Conservation (phyloP, 2,113 vertebrate genomes). For the Solea senegalensis region DNA sequence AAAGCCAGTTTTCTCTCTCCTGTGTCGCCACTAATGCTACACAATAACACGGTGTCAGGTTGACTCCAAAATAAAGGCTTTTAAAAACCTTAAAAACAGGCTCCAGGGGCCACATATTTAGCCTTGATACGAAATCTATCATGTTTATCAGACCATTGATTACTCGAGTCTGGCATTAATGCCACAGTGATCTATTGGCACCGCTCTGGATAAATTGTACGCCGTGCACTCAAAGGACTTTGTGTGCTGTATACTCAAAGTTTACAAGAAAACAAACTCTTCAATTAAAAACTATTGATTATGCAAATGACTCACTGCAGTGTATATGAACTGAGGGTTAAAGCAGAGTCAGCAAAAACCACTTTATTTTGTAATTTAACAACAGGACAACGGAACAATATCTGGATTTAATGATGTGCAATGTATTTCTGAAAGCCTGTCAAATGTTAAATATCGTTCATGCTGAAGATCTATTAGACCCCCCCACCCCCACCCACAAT, state of each 20-base stretch:
- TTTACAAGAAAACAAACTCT: constrained; percentile 31
- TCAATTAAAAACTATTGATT: constrained; percentile 62
- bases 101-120: not conserved
- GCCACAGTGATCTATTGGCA: constrained; percentile 19
- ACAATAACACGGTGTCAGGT: not conserved
- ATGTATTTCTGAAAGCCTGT: constrained; percentile 40
- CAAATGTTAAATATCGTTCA: constrained; percentile 45
- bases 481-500: not conserved
- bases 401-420: constrained; percentile 43
- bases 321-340: constrained; percentile 20
- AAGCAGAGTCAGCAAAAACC: constrained; percentile 25
- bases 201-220: constrained; percentile 10
- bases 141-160: constrained; percentile 11
- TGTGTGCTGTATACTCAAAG: constrained; percentile 17
- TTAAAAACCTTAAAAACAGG: constrained; percentile 9
- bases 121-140: not conserved
- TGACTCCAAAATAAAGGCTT: constrained; percentile 14
- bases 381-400: constrained; percentile 13
- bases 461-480: constrained; percentile 46
- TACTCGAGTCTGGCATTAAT: not conserved
- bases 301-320: constrained; percentile 39
- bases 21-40: not conserved
- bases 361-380: constrained; percentile 31
- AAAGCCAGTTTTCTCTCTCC: constrained; percentile 1
- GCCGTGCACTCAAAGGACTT: constrained; percentile 10